Base-by-base conservation (phyloP, 1,140 invertebrate genomes). In the Zelostemma sp. region DNA sequence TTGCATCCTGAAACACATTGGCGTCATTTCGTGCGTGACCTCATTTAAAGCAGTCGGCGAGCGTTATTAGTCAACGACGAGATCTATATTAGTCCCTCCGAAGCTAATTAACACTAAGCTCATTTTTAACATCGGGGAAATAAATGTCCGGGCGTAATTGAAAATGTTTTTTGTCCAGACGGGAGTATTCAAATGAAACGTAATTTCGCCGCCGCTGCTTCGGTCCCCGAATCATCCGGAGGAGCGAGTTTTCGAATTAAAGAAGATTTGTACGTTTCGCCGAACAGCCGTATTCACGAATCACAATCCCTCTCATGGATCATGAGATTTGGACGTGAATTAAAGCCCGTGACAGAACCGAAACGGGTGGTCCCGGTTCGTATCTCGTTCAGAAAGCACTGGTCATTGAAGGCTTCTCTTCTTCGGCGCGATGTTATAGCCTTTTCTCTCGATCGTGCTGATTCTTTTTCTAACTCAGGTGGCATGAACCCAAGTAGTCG, bases 321-420 rank as follows among this genome's bases (percentile, higher is more conserved):
- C 80, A 82, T 54, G 71, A 78, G 80, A 82, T 84, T 82, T 80
- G 50, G 73, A 77, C 74, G 74, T 75, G 80, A 83, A 82, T 83
- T 82, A 80, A 83, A 79, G 65, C 72, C 74, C 66, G 75, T 74
- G 64, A 63, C 68, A 70, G 66, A 72, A 58, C 64, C 71, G n/a
- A n/a, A n/a, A n/a, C n/a, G 76, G 78, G 35, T 14, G 9, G 35
- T 14, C 81, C 83, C 76, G 76, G 82, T 85, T 82, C 65, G 74
- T 76, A 76, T 77, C 72, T 62, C 76, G 72, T 79, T 77, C 70
- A 71, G 71, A 72, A 72, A 70, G 70, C 70, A 74, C 35, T 63
- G 80, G 80, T 81, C 80, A 83, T 80, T 82, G 79, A 81, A 68
- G 70, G 50, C 48, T 59, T 58, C 68, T 70, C 61, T 43, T 69